phyloP scores from a whole-genome alignment of 2,888 invertebrate species.

The Antheraea yamamai region DNA sequence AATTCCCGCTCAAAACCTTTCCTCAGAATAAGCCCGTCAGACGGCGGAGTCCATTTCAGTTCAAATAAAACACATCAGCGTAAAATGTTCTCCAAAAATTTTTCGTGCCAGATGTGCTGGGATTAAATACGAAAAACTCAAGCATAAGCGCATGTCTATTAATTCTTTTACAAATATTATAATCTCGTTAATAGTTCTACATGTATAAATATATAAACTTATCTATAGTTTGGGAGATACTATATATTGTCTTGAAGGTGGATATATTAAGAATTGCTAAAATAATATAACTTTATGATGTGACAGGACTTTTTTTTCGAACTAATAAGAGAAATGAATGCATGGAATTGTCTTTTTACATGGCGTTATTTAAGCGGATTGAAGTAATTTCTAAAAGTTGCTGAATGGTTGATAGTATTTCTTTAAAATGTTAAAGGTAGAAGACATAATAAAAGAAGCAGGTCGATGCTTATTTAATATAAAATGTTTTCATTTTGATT shows the following conservation, averaged over 20 bases:
- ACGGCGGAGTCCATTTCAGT: constrained; percentile 39
- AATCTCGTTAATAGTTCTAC: background rate
- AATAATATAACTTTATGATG: background rate
- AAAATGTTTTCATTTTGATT: no score
- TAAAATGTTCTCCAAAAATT: constrained; percentile 47
- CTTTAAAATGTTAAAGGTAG: background rate
- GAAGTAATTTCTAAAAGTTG: background rate
- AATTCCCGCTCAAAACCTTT: constrained; percentile 24
- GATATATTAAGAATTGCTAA: background rate
- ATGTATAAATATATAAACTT: background rate
- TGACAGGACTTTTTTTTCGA: background rate
- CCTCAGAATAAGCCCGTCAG: constrained; percentile 31
- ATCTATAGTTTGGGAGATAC: background rate
- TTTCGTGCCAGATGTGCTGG: constrained; percentile 24
- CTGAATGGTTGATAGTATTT: background rate
- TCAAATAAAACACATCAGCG: constrained; percentile 54
- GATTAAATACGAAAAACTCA: background rate
- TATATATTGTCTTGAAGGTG: background rate
- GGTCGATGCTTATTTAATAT: background rate
- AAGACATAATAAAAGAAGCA: background rate
- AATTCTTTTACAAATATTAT: background rate
- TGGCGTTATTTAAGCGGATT: background rate
- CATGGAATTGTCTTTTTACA: background rate
- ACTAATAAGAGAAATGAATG: background rate
- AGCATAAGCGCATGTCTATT: background rate